These are phyloP conservation scores for Sciurus carolinensis DNA, from an alignment of 2,797 vertebrate species.

Conservation along the genomic window DNA sequence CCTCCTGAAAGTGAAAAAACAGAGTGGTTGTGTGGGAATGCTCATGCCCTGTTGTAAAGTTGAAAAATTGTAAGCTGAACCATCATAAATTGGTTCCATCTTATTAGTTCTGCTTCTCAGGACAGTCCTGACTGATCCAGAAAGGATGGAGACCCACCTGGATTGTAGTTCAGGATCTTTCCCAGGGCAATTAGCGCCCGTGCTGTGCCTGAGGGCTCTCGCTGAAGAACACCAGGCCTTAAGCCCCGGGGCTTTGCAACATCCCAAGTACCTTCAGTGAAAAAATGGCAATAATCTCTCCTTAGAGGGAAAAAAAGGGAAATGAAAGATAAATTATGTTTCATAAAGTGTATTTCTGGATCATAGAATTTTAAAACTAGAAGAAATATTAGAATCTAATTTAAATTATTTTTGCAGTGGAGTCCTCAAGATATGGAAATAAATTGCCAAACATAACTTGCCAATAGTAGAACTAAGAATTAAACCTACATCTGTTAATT, in stretches of 20 bases:
- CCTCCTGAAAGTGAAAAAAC: background rate
- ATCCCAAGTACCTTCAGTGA: background rate
- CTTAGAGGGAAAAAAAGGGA: slow-evolving; percentile 43
- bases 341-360: background rate
- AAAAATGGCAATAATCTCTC: background rate
- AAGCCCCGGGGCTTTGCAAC: background rate
- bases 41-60: background rate
- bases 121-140: background rate
- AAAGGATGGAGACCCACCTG: background rate
- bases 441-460: background rate
- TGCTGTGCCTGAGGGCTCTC: background rate
- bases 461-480: slow-evolving; percentile 14
- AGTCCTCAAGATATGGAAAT: background rate
- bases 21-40: background rate
- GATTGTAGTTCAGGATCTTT: slow-evolving; percentile 8
- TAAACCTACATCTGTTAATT: slow-evolving; percentile 2
- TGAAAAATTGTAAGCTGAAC: background rate
- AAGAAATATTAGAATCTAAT: slow-evolving; percentile 54
- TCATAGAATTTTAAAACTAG: slow-evolving; percentile 44
- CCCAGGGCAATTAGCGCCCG: background rate
- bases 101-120: background rate
- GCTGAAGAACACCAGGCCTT: background rate
- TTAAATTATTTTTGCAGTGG: slow-evolving; percentile 21
- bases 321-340: slow-evolving; percentile 60
- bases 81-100: background rate